Evolutionary conservation across 2,888 invertebrate genomes (phyloP), one percentile per base, ranked within the genome.

Genomic region (Archaeoteleia sp.): DNA sequence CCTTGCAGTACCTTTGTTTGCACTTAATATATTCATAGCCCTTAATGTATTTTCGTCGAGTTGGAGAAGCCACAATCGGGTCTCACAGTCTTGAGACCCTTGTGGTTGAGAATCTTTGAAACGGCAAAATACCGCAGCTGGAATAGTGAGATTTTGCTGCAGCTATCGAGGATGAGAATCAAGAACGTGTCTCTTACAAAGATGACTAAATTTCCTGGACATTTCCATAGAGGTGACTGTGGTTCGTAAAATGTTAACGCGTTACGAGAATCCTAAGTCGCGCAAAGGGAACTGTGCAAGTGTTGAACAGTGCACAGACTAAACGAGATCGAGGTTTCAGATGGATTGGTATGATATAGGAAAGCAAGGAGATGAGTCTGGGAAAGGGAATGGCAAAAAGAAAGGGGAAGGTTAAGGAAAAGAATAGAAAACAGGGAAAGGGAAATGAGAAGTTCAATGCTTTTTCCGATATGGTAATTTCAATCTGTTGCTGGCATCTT

Each of bases 11-110:
- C 51, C 76, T 76, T 80, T 79, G 78, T 78, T 80, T 79, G 76
- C 68, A 70, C 61, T 75, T 83, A 82, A 82, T 83, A 80, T 82
- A 83, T 82, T 83, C 83, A 83, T 83, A 79, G 82, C 73, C 74
- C 75, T 73, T 71, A 71, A 76, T 77, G 78, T 75, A 74, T 73
- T 77, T 74, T 74, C 65, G 43, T 46, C 45, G 53, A 54, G 53
- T 46, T 37, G 48, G 46, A 66, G 65, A 51, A 58, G 30, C 42
- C 32, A 46, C 46, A 57, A 39, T 57, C 23, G 57, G 17, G 57
- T 40, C 25, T 1, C 12, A 30, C n/a, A 29, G 23, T 29, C 23
- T 37, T 32, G 17, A 23, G 43, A 29, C 53, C 53, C 45, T 51
- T 53, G 67, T 29, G 61, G 66, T 68, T 69, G 68, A 66, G 69